A percentile compares a stretch with the other conserved stretches of the same genome.
These are phyloP conservation scores for Microcebus griseorufus DNA, from an alignment of 2,113 vertebrate genomes.

Conservation along the genomic window DNA sequence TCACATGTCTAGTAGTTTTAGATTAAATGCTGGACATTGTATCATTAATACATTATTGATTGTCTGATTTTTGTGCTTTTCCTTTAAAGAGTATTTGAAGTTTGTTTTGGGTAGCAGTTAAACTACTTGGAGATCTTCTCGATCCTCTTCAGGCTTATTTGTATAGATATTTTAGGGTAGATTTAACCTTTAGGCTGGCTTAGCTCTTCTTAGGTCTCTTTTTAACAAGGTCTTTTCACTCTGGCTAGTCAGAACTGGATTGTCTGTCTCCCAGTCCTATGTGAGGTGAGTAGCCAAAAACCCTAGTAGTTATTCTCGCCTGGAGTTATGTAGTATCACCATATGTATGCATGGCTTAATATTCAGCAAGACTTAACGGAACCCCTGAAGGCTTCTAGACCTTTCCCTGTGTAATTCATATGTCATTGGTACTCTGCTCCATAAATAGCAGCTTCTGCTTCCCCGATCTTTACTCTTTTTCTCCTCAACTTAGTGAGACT, in stretches of 20 bases:
- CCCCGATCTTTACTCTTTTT: not conserved
- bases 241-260: not conserved
- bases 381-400: not conserved
- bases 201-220: not conserved
- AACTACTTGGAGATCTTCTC: not conserved
- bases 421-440: not conserved
- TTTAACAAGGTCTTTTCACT: not conserved
- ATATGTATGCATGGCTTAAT: not conserved
- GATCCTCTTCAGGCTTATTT: not conserved
- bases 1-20: slow-evolving; percentile 33
- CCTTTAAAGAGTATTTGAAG: not conserved
- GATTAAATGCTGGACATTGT: not conserved
- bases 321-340: not conserved
- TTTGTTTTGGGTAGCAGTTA: not conserved
- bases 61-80: slow-evolving; percentile 9
- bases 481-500: not conserved
- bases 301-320: not conserved
- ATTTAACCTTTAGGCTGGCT: not conserved
- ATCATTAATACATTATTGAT: not conserved
- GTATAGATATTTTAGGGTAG: not conserved
- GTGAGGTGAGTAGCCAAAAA: not conserved
- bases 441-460: not conserved
- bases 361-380: not conserved
- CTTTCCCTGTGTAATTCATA: not conserved
- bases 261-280: not conserved